These are phyloP conservation scores for Uromys caudimaculatus DNA, from an alignment of 2,797 vertebrate species.

Conservation along the genomic window DNA sequence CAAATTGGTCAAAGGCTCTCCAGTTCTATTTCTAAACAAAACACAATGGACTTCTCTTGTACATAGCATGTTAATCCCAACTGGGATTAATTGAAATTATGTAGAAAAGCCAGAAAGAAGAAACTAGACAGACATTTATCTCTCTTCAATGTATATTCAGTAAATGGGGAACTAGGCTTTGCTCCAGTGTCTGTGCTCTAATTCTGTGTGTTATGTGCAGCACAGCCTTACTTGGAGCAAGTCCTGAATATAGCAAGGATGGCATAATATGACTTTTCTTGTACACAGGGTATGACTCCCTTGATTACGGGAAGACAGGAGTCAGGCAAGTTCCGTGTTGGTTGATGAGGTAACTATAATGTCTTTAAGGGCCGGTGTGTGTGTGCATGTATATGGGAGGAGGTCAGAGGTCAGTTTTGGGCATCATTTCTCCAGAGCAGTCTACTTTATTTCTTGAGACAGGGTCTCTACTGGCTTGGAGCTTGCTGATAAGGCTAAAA, in stretches of 20 bases:
- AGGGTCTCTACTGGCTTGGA: background rate
- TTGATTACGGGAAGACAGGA: background rate
- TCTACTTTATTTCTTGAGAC: background rate
- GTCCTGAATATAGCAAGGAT: background rate
- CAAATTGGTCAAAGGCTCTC: background rate
- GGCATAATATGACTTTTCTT: background rate
- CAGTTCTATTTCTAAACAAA: conserved; percentile 36
- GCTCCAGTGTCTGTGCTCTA: background rate
- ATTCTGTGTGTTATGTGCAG: background rate
- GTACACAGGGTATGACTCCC: background rate
- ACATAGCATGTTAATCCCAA: background rate
- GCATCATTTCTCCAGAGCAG: background rate
- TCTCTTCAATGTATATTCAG: background rate
- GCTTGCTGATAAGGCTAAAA: background rate
- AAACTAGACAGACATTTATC: background rate
- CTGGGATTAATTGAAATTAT: background rate
- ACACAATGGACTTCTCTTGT: background rate
- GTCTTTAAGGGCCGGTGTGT: background rate
- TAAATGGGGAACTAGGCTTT: background rate
- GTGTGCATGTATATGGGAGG: background rate
- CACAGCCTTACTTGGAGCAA: background rate
- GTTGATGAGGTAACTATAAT: background rate
- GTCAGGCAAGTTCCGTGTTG: background rate
- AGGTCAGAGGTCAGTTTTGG: background rate
- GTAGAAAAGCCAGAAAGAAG: background rate